Percentiles rank a stretch among this genome's conserved stretches.
phyloP scores from a whole-genome alignment of 1,140 invertebrate species.

The Drosophila obscura region DNA sequence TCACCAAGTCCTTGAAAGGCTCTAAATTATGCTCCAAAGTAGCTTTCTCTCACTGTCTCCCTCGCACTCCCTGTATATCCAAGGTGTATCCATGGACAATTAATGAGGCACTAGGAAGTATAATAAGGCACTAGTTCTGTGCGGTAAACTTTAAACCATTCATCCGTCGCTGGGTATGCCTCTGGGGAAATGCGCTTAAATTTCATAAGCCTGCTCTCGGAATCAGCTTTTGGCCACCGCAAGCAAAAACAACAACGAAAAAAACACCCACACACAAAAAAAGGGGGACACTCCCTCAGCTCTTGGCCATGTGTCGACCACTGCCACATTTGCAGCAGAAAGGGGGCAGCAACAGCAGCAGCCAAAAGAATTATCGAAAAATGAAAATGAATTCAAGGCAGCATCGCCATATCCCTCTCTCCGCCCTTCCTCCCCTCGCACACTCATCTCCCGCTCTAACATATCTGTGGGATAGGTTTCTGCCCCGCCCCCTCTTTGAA shows the following conservation, averaged over 20 bases:
- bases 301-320: slow-evolving; percentile 49
- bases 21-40: slow-evolving; percentile 47
- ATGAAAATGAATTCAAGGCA: slow-evolving; percentile 80
- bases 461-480: background rate
- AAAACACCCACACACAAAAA: slow-evolving; percentile 22
- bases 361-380: slow-evolving; percentile 76
- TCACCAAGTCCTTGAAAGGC: slow-evolving; percentile 30
- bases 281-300: slow-evolving; percentile 26
- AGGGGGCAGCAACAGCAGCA: slow-evolving; percentile 24
- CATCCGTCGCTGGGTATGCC: slow-evolving; percentile 14
- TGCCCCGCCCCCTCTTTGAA: slow-evolving; percentile 13
- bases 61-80: background rate
- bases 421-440: background rate
- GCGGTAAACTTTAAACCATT: slow-evolving; percentile 11
- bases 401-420: slow-evolving; percentile 9
- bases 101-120: slow-evolving; percentile 10
- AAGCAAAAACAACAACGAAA: slow-evolving; percentile 13
- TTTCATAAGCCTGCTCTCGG: slow-evolving; percentile 70
- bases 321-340: slow-evolving; percentile 27
- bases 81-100: slow-evolving; percentile 24
- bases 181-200: slow-evolving; percentile 42
- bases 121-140: no score
- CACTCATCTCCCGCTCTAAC: background rate
- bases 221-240: slow-evolving; percentile 42
- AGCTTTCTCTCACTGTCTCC: background rate